A percentile compares a stretch with the other conserved stretches of the same genome.
Evolutionary conservation across 53 echinoderm and acorn worm genomes (phyloP).

Genomic region (Henricia sp.): DNA sequence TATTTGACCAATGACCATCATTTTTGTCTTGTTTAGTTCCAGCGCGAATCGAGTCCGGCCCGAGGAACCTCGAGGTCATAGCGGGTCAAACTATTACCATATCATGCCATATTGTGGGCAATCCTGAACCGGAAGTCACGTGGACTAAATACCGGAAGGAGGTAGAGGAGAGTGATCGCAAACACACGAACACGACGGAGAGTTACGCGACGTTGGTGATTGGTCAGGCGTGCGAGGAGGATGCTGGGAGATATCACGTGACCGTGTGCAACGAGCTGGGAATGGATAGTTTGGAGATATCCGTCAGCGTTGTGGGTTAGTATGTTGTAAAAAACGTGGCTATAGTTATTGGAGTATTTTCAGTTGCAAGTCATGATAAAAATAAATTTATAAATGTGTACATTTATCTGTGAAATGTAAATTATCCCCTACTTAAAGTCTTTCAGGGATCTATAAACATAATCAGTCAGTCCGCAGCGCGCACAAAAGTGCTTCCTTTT

Average conservation of each 20-base stretch:
- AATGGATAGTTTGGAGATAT: slow-evolving; percentile 76
- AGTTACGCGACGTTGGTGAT: slow-evolving; percentile 69
- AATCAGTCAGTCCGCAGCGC: too few species aligned
- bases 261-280: slow-evolving; percentile 81
- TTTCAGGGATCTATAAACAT: too few species aligned
- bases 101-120: slow-evolving; percentile 77
- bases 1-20: neutral
- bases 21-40: slow-evolving; percentile 65
- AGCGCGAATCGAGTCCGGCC: slow-evolving; percentile 77
- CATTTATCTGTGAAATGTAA: too few species aligned
- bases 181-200: slow-evolving; percentile 61
- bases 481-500: too few species aligned
- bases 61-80: slow-evolving; percentile 69
- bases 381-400: too few species aligned
- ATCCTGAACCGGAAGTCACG: slow-evolving; percentile 77
- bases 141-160: slow-evolving; percentile 81
- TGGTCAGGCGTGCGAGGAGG: slow-evolving; percentile 70
- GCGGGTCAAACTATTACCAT: slow-evolving; percentile 73
- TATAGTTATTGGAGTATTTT: too few species aligned
- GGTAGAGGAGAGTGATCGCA: slow-evolving; percentile 67
- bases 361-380: too few species aligned
- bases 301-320: slow-evolving; percentile 91
- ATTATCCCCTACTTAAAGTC: too few species aligned
- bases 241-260: slow-evolving; percentile 82
- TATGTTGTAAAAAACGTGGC: too few species aligned